Base-by-base conservation (phyloP, 2,888 invertebrate species). In the Lacanobia oleracea region DNA sequence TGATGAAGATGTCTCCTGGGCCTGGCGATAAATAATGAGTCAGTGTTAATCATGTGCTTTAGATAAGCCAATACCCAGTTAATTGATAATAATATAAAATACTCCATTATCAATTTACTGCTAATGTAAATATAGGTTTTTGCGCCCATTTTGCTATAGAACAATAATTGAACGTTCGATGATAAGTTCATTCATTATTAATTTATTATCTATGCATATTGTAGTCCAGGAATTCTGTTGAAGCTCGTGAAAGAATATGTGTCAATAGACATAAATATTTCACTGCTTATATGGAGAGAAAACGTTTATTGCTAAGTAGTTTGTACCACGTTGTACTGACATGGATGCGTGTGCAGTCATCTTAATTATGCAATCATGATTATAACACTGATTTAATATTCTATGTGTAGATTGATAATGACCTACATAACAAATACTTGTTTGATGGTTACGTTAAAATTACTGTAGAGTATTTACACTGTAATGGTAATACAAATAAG, bases 21-120 rank as follows among this genome's bases (percentile, higher is more conserved):
- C 7, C 57, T 59, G 51, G 51, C 67, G 67, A 73, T 77, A 75
- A 68, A 85, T 85, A 85, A 83, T 90, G 89, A 90, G 78, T 91
- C 89, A 91, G 71, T 84, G 82, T 85, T 82, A 82, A 87, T 88
- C 77, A 69, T 83, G 73, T 79, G 80, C 83, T 82, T 82, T 72
- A 90, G 88, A 89, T 90, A 88, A 85, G 79, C 75, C 75, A 81
- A 70, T 83, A 68, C 65, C 65, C 76, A 77, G 71, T 85, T 83
- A 83, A 87, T 85, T 86, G 72, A 86, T 86, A 86, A 81, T 77
- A 66, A 56, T 61, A 57, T 72, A 67, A 70, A 51, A 72, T 59
- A 43, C 54, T 56, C 33, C 56, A 53, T 82, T 82, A 81, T 81
- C 56, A 73, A 75, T 77, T 70, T 59, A 59, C 60, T 65, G 74